A percentile compares a stretch with the other conserved stretches of the same genome.
Conservation (phyloP, 2,888 invertebrate species). For the Troilus luridus region DNA sequence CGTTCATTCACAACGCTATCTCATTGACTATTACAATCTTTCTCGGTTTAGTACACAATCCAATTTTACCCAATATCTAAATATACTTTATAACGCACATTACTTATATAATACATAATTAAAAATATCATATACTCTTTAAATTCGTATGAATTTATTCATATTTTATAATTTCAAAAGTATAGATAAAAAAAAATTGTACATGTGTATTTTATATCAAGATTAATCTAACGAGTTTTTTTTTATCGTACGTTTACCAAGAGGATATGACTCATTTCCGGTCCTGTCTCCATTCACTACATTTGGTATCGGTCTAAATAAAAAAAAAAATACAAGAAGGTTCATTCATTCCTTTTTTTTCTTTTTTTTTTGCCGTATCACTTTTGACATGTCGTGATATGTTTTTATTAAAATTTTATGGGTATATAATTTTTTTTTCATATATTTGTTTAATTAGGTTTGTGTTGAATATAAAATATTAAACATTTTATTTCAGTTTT, state of each 20-base stretch:
- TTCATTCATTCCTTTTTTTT: background rate
- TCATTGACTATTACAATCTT: background rate
- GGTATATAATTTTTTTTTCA: background rate
- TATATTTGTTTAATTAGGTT: background rate
- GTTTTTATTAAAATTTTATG: background rate
- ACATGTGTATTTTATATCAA: background rate
- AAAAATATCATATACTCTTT: background rate
- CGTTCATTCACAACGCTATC: conserved; percentile 1
- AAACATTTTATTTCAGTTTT: background rate
- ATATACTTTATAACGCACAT: background rate
- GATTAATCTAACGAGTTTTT: conserved; percentile 19
- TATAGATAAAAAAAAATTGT: background rate
- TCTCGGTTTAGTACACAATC: background rate
- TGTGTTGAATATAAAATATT: background rate
- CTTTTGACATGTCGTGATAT: background rate
- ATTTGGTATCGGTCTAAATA: conserved; percentile 15
- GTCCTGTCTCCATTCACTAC: conserved; percentile 36
- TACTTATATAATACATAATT: background rate
- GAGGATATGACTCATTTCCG: conserved; percentile 46
- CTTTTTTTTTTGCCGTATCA: background rate
- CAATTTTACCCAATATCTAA: background rate
- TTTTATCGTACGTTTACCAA: conserved; percentile 34
- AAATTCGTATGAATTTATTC: too few species aligned
- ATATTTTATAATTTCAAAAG: background rate
- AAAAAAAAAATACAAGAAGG: background rate